Percentiles rank a stretch among this genome's conserved stretches.
Conservation (phyloP, 2,113 vertebrate genomes). For the Clinocottus analis region DNA sequence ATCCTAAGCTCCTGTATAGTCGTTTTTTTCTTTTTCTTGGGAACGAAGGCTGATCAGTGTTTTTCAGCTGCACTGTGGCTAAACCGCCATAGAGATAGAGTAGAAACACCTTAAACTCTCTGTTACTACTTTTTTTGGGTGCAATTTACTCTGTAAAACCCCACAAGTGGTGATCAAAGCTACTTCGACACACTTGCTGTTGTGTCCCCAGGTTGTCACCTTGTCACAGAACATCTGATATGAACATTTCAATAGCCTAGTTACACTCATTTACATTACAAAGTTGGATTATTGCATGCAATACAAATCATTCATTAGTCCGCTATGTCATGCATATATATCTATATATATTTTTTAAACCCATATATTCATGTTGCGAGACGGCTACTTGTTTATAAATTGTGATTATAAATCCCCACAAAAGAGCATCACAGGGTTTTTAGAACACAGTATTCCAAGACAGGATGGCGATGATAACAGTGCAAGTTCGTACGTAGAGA, state of each 20-base stretch:
- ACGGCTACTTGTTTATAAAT: conserved; percentile 60
- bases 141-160: conserved; percentile 21
- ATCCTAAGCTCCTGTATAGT: conserved; percentile 21
- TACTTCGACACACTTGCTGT: conserved; percentile 25
- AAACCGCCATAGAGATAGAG: conserved; percentile 8
- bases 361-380: conserved; percentile 69
- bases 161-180: conserved; percentile 14
- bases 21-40: conserved; percentile 4
- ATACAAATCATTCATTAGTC: conserved; percentile 79
- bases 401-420: conserved; percentile 70
- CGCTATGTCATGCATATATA: conserved; percentile 81
- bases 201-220: conserved; percentile 29
- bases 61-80: conserved; percentile 49
- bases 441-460: conserved; percentile 65
- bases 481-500: conserved; percentile 59
- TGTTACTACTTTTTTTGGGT: conserved; percentile 2
- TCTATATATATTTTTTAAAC: conserved; percentile 46
- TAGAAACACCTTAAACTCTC: conserved; percentile 9
- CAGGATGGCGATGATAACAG: conserved; percentile 46
- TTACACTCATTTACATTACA: conserved; percentile 78
- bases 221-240: conserved; percentile 61
- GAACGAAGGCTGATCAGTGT: conserved; percentile 49
- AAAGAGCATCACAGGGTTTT: conserved; percentile 53
- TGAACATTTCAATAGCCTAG: conserved; percentile 53
- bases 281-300: conserved; percentile 86